These are phyloP conservation scores for Oxyura jamaicensis DNA, from an alignment of 2,113 vertebrate species.

Conservation along the genomic window DNA sequence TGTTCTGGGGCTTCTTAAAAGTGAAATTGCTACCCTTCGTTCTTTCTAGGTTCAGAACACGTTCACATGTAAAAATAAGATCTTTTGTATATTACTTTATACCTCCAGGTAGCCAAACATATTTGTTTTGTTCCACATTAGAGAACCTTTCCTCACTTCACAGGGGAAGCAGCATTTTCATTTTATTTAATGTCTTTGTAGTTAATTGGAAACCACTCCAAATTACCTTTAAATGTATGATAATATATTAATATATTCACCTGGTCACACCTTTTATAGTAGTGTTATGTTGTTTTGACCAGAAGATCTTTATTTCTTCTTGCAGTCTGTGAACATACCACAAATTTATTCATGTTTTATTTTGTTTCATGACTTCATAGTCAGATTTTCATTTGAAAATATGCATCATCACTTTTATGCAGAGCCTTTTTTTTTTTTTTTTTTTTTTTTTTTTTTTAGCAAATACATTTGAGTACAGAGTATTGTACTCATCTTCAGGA, in stretches of 20 bases:
- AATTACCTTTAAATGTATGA: background rate
- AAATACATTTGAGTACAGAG: background rate
- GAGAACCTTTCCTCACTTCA: background rate
- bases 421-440: background rate
- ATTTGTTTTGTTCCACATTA: background rate
- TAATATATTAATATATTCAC: background rate
- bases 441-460: background rate
- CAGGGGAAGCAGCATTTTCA: background rate
- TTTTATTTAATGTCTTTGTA: background rate
- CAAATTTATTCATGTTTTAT: background rate
- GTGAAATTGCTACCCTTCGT: background rate
- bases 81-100: background rate
- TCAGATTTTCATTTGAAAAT: background rate
- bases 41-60: background rate
- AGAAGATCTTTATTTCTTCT: background rate
- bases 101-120: background rate
- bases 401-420: background rate
- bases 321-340: background rate
- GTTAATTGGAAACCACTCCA: background rate
- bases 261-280: background rate
- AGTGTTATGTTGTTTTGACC: background rate
- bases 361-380: background rate
- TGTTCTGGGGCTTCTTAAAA: background rate
- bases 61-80: background rate
- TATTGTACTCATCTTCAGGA: background rate